Base-by-base conservation (phyloP, 2,797 vertebrate species). In the Clarias fuscus region DNA sequence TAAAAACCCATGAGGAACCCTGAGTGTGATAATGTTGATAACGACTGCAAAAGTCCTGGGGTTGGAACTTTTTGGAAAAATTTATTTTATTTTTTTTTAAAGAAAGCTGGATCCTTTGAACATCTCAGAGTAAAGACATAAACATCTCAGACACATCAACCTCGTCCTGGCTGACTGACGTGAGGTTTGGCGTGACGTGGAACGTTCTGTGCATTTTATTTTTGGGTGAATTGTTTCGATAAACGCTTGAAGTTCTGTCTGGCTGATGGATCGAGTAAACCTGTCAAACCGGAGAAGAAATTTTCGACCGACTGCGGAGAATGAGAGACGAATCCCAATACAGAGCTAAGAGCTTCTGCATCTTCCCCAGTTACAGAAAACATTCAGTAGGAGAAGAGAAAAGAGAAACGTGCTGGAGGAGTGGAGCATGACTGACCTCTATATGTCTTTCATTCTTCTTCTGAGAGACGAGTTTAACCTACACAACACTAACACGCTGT, bases 391-490 rank as follows among this genome's bases (percentile, higher is more conserved):
- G 62, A 79, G 62, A 56, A 56, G 20, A 27, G 62, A 27, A 37
- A 40, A 78, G n/a, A 67, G 76, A 79, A 37, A 4, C 27, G 1
- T 33, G 27, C 43, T 86, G 67, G 40, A 59, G 89, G 86, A 90
- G 90, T 90, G 90, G 90, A 91, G 88, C 86, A 90, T 93, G 89
- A 88, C 92, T 93, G 93, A 95, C 95, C 94, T 93, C 92, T 92
- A 91, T 92, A 91, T 93, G 87, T 91, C 37, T 89, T 93, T 94
- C 92, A 95, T 96, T 83, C 68, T 83, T 33, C 17, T 72, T 18
- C 67, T 58, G 67, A 72, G 27, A 94, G 93, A 91, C 71, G 90
- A 95, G 91, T 95, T 94, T 97, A 96, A 97, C 96, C 97, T 97
- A 91, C 94, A 95, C 92, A 59, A 93, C 93, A 92, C 93, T 94